phyloP scores from a whole-genome alignment of 2,797 vertebrate genomes.

The Pantherophis alleghaniensis region DNA sequence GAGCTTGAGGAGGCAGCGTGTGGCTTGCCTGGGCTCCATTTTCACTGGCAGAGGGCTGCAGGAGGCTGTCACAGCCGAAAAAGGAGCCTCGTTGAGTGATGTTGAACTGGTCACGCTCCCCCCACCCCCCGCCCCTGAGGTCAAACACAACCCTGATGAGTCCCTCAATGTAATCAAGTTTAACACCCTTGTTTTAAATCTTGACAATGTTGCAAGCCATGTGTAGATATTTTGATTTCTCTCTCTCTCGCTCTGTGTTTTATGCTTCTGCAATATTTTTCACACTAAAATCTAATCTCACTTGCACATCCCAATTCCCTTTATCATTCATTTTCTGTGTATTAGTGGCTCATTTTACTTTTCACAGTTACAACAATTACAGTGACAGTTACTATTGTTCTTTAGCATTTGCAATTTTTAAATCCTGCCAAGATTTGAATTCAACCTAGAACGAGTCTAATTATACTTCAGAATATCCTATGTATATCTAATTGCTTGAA shows the following conservation, averaged over 20 bases:
- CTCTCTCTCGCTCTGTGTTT: neutral
- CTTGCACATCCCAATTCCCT: neutral
- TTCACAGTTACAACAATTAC: constrained; percentile 15
- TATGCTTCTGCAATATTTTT: neutral
- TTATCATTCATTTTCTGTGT: constrained; percentile 11
- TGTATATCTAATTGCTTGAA: constrained; percentile 16
- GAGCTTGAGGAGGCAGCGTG: no score
- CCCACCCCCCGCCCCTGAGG: no score
- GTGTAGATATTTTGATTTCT: neutral
- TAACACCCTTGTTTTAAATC: no score
- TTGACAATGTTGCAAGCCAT: neutral
- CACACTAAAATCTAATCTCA: neutral
- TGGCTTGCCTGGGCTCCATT: no score
- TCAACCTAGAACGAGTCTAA: constrained; percentile 26
- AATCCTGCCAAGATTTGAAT: constrained; percentile 29
- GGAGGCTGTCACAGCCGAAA: no score
- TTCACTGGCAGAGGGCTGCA: no score
- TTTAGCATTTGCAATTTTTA: neutral
- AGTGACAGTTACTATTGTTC: constrained; percentile 8
- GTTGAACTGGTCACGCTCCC: no score
- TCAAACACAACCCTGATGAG: no score
- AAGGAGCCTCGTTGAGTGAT: no score
- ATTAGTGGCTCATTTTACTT: constrained; percentile 4
- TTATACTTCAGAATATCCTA: constrained; percentile 29
- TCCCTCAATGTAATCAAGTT: no score